These are phyloP conservation scores for Leptodactylus fallax DNA, from an alignment of 2,797 vertebrate species.

Conservation along the genomic window DNA sequence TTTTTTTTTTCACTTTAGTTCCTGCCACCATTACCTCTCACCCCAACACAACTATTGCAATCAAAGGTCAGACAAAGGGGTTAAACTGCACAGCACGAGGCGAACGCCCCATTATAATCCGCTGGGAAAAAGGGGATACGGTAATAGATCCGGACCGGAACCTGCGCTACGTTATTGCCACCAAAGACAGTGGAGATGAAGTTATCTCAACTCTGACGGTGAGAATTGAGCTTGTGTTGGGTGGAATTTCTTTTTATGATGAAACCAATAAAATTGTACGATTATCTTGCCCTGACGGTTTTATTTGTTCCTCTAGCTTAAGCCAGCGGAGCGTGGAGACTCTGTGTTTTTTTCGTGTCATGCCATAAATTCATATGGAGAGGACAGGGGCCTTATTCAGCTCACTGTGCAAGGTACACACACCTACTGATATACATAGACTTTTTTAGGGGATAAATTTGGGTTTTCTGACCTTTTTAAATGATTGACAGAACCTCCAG, in stretches of 20 bases:
- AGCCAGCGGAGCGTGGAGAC: constrained; percentile 95
- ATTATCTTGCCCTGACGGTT: not conserved
- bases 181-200: constrained; percentile 94
- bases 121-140: constrained; percentile 97
- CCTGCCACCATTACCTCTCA: constrained; percentile 98
- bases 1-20: constrained; percentile 72
- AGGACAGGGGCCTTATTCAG: constrained; percentile 95
- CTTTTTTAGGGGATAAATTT: not conserved
- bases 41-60: constrained; percentile 97
- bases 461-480: not conserved
- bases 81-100: constrained; percentile 96
- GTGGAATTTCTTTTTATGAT: not conserved
- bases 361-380: constrained; percentile 96
- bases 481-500: constrained; percentile 86
- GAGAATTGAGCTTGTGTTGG: constrained; percentile 62
- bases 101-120: constrained; percentile 97
- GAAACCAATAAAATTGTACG: not conserved
- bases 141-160: constrained; percentile 97
- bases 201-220: constrained; percentile 97
- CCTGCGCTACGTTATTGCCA: constrained; percentile 92
- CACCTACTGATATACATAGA: not conserved
- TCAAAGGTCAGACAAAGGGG: constrained; percentile 96
- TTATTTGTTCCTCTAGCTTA: constrained; percentile 77
- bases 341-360: constrained; percentile 98
- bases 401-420: constrained; percentile 94